Evolutionary conservation across 2,113 vertebrate genomes (phyloP).

Genomic region (Otis tarda): DNA sequence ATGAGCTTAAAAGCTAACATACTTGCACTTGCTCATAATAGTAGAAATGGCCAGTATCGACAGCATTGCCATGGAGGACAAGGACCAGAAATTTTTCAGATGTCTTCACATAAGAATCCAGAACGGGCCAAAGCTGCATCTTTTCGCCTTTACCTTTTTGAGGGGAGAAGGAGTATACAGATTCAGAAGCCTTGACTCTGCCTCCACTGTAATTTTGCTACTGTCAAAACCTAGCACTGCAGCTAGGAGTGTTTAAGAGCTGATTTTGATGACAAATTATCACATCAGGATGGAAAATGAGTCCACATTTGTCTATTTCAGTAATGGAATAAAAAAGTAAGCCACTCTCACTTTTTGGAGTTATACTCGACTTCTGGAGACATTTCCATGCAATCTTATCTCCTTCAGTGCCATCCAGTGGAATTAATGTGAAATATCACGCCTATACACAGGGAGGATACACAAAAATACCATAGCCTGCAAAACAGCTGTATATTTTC

Average conservation of each 20-base stretch:
- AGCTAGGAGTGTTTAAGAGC: constrained; percentile 1
- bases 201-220: neutral
- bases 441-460: neutral
- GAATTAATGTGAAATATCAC: constrained; percentile 36
- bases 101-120: neutral
- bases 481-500: constrained; percentile 20
- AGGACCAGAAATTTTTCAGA: neutral
- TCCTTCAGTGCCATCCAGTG: constrained; percentile 77
- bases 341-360: neutral
- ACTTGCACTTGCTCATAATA: neutral
- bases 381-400: constrained; percentile 23
- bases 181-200: neutral
- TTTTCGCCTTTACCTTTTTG: neutral
- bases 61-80: neutral
- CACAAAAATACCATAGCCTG: neutral
- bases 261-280: constrained; percentile 45
- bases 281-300: constrained; percentile 32
- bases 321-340: constrained; percentile 38
- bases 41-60: neutral
- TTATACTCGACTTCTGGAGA: neutral
- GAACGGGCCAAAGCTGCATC: neutral
- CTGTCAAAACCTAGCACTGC: neutral
- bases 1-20: neutral
- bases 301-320: constrained; percentile 33
- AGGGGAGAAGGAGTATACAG: neutral